phyloP scores from a whole-genome alignment of 1,140 invertebrate species.

The Ylistrum balloti region DNA sequence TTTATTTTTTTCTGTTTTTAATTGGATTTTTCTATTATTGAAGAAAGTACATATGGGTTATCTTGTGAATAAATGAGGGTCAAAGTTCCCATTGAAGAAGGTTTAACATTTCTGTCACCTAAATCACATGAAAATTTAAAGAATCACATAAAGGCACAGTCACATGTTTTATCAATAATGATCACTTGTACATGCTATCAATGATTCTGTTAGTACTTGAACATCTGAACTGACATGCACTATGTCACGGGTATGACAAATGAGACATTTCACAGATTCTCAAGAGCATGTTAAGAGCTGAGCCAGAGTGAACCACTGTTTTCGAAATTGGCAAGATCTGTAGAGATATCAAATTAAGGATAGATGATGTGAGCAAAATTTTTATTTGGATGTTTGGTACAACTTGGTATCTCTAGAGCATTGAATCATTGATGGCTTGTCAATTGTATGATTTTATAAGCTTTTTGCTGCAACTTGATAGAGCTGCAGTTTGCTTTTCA shows the following conservation, averaged over 20 bases:
- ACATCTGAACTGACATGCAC: not conserved
- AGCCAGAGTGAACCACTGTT: not conserved
- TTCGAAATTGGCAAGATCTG: not conserved
- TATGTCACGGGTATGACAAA: too few relatives aligned
- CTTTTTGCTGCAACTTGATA: slow-evolving; percentile 34
- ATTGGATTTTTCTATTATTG: too few relatives aligned
- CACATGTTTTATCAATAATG: slow-evolving; percentile 21
- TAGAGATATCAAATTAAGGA: too few relatives aligned
- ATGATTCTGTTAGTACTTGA: not conserved
- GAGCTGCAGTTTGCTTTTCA: slow-evolving; percentile 25
- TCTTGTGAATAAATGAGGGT: too few relatives aligned
- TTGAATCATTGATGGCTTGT: not conserved
- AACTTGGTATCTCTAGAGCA: too few relatives aligned
- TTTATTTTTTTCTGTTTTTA: too few relatives aligned
- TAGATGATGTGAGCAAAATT: too few relatives aligned
- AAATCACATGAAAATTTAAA: not conserved
- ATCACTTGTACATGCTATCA: slow-evolving; percentile 1
- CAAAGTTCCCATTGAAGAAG: not conserved
- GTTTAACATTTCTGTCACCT: not conserved
- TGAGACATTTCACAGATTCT: not conserved
- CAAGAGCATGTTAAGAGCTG: not conserved
- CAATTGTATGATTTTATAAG: not conserved
- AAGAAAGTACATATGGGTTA: too few relatives aligned
- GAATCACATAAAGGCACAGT: not conserved
- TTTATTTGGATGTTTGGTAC: too few relatives aligned